phyloP scores from a whole-genome alignment of 2,797 vertebrate species.

The Loris lydekkerianus region DNA sequence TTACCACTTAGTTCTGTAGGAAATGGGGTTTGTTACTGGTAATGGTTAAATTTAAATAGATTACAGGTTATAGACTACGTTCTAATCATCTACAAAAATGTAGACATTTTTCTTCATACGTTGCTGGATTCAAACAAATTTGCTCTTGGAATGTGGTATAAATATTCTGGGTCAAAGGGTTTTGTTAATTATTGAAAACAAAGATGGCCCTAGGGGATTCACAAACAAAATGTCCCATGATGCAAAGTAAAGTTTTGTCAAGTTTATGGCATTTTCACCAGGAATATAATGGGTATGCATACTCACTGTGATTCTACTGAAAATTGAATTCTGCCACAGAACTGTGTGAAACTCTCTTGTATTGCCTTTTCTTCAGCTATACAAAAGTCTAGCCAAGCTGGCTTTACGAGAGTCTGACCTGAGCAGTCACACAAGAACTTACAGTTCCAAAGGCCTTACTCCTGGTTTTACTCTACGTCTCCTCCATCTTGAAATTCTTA shows the following conservation, averaged over 20 bases:
- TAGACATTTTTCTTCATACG: background rate
- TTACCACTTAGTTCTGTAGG: conserved; percentile 24
- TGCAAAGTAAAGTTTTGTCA: conserved; percentile 59
- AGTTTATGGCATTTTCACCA: conserved; percentile 64
- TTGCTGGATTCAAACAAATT: conserved; percentile 71
- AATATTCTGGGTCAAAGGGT: conserved; percentile 74
- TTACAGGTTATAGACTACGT: conserved; percentile 41
- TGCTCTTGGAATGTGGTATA: conserved; percentile 72
- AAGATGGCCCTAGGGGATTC: conserved; percentile 37
- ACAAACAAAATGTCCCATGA: conserved; percentile 38
- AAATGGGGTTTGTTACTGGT: conserved; percentile 32
- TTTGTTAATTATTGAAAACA: conserved; percentile 71
- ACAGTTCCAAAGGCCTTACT: background rate
- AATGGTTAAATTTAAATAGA: conserved; percentile 76
- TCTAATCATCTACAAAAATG: conserved; percentile 69
- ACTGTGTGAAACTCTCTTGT: background rate
- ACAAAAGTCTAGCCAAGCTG: background rate
- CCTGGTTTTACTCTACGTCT: background rate
- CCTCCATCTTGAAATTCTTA: conserved; percentile 16
- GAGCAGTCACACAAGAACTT: background rate
- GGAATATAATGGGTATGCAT: conserved; percentile 28
- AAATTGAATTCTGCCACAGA: conserved; percentile 35
- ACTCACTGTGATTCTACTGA: background rate
- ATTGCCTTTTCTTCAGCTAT: background rate
- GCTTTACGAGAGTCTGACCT: background rate